Base-by-base conservation (phyloP, 1,140 invertebrate species). In the Sinonovacula constricta region DNA sequence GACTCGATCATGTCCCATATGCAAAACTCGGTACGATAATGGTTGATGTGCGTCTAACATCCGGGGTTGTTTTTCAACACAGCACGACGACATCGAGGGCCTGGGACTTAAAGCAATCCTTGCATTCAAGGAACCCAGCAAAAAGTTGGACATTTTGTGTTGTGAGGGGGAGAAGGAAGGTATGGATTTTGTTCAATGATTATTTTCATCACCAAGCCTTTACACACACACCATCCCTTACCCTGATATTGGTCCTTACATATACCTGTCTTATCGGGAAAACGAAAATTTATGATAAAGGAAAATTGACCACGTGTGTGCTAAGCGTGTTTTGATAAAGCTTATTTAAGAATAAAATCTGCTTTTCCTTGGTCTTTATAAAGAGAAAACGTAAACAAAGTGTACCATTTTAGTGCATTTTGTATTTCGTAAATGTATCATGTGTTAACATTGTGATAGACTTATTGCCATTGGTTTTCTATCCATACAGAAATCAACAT, bases 51-150 rank as follows among this genome's bases (percentile, higher is more conserved):
- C n/a, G n/a, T n/a, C n/a, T n/a, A n/a, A n/a, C n/a, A n/a, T n/a
- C n/a, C n/a, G n/a, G n/a, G n/a, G n/a, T n/a, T n/a, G n/a, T n/a
- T n/a, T n/a, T n/a, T n/a, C n/a, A n/a, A n/a, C 65, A 18, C 60
- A 76, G 72, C 67, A 76, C 33, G 72, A 76, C 3, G 72, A 76
- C 30, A 62, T 76, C 0, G 72, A 76, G 15, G 72, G 53, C 24
- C 49, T 66, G 22, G 72, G 72, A 0, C 24, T 76, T 5, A 22
- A 54, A 24, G 59, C 56, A 34, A 76, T 76, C 0, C 59, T 76
- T 3, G 30, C 34, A 2, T 67, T 34, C 30, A 66, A 67, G 36
- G 49, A 31, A 28, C 63, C 39, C 7, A 67, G 30, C 24, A 28
- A 26, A 3, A 33, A 60, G 7, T 28, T 60, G 15, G 4, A 33